phyloP scores from a whole-genome alignment of 2,888 invertebrate species.

The Zygothrica quintamaculata region DNA sequence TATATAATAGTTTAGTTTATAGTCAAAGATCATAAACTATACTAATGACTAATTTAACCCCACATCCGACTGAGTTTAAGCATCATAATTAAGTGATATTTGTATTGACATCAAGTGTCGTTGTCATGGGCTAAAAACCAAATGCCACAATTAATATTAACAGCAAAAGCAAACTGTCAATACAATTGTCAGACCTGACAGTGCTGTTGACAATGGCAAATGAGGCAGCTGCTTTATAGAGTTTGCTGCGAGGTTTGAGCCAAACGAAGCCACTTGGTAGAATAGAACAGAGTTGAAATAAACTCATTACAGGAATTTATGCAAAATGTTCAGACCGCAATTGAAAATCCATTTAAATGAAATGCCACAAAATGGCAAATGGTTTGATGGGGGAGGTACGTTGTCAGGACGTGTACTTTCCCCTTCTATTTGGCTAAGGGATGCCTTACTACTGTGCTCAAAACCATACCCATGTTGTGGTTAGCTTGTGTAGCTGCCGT shows the following conservation, averaged over 20 bases:
- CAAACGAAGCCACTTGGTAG: constrained; percentile 67
- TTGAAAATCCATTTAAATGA: constrained; percentile 83
- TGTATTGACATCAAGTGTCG: constrained; percentile 35
- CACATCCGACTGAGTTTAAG: too few species aligned
- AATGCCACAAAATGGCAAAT: constrained; percentile 62
- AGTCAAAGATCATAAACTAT: too few species aligned
- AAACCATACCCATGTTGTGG: constrained; percentile 27
- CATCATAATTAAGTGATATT: constrained; percentile 10
- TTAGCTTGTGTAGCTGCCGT: constrained; percentile 48
- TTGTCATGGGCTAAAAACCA: constrained; percentile 19
- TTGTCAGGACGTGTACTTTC: constrained; percentile 5
- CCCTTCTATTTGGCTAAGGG: constrained; percentile 28
- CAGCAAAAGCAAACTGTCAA: constrained; percentile 71
- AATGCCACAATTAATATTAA: constrained; percentile 70
- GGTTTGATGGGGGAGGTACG: constrained; percentile 18
- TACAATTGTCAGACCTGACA: constrained; percentile 66
- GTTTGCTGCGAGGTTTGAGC: constrained; percentile 6
- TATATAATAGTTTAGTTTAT: too few species aligned
- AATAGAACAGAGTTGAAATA: constrained; percentile 47
- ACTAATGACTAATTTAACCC: too few species aligned
- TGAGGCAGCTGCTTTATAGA: constrained; percentile 44
- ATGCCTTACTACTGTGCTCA: constrained; percentile 24
- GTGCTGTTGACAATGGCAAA: constrained; percentile 74
- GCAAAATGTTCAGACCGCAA: constrained; percentile 83
- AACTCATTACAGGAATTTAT: constrained; percentile 83